Conservation (phyloP, 1,140 invertebrate species). For the Batillaria attramentaria region DNA sequence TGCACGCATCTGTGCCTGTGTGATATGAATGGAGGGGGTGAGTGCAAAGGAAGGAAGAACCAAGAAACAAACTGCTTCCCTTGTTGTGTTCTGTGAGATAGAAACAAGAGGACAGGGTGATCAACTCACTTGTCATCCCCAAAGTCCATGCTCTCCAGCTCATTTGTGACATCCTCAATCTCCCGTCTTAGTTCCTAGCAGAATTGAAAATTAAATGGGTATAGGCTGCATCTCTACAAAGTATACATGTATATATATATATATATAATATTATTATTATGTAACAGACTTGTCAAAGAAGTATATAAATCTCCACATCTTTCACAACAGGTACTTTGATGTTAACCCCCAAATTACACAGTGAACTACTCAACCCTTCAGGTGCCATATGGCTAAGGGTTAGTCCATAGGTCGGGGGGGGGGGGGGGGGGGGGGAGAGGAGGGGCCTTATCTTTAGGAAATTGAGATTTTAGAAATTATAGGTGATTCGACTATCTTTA, state of each 20-base stretch:
- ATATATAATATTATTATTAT: not conserved
- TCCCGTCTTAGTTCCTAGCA: constrained; percentile 91
- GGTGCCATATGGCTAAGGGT: too few species aligned
- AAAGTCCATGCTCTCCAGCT: constrained; percentile 93
- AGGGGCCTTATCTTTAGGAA: too few species aligned
- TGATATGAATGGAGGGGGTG: not conserved
- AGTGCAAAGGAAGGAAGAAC: not conserved
- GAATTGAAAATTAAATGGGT: too few species aligned
- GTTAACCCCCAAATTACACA: too few species aligned
- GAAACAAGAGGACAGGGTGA: not conserved
- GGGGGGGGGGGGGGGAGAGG: too few species aligned
- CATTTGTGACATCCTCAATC: constrained; percentile 92
- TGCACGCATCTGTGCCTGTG: not conserved
- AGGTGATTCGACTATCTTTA: too few species aligned
- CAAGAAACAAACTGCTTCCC: too few species aligned
- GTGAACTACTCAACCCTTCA: too few species aligned
- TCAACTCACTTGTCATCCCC: constrained; percentile 81
- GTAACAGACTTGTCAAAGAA: not conserved
- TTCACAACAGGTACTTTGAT: too few species aligned
- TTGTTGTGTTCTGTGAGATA: too few species aligned
- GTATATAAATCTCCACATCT: not conserved
- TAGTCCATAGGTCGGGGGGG: too few species aligned
- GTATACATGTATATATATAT: not conserved
- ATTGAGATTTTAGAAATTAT: too few species aligned
- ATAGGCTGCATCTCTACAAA: not conserved